Conservation (phyloP, 2,888 invertebrate genomes). For the Pimpla rufipes region DNA sequence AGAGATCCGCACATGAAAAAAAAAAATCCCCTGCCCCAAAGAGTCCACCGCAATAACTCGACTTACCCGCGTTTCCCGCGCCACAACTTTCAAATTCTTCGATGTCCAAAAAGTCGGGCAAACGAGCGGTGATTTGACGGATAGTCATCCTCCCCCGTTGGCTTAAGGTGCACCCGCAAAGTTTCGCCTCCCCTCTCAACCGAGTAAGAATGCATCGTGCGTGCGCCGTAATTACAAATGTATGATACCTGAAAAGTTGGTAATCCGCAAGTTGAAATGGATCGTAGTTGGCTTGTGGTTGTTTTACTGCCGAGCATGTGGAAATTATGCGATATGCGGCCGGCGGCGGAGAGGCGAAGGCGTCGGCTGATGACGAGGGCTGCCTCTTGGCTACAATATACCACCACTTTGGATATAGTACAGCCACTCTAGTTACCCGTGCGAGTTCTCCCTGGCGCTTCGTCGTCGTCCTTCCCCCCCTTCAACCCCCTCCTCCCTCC, state of each 20-base stretch:
- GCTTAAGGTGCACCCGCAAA: background rate
- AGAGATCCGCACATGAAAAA: too few relatives aligned
- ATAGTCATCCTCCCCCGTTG: background rate
- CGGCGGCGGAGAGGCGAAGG: background rate
- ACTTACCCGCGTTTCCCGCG: background rate
- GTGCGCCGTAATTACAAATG: slow-evolving; percentile 11
- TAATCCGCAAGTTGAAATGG: slow-evolving; percentile 31
- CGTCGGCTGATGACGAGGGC: slow-evolving; percentile 25
- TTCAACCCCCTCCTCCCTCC: too few relatives aligned
- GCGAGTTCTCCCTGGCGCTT: slow-evolving; percentile 31
- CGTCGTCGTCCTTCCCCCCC: too few relatives aligned
- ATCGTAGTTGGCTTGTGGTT: slow-evolving; percentile 31
- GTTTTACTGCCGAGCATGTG: slow-evolving; percentile 39
- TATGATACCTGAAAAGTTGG: slow-evolving; percentile 21
- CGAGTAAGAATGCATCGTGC: slow-evolving; percentile 17
- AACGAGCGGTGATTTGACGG: slow-evolving; percentile 3
- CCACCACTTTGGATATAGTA: background rate
- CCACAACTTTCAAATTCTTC: background rate
- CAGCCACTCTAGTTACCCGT: slow-evolving; percentile 30
- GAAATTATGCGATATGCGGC: slow-evolving; percentile 47
- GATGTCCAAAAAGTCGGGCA: background rate
- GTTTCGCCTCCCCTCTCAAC: background rate
- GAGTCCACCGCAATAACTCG: background rate
- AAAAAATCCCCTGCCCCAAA: background rate
- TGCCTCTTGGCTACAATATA: slow-evolving; percentile 22